These are phyloP conservation scores for Dicyrtoma fusca DNA, from an alignment of 2,888 invertebrate genomes.

Conservation along the genomic window DNA sequence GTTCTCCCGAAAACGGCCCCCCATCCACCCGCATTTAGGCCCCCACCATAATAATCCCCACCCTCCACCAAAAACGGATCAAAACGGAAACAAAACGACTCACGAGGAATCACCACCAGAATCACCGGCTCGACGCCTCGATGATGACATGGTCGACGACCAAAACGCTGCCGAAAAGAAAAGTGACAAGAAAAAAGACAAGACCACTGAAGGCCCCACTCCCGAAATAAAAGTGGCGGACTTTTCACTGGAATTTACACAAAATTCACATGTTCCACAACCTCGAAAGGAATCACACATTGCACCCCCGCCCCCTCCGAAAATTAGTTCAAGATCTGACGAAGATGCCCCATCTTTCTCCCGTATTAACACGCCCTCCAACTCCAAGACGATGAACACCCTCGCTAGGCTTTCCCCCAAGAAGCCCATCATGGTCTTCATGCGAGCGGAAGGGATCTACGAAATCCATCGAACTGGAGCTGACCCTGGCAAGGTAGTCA, in stretches of 20 bases:
- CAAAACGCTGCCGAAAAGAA: neutral
- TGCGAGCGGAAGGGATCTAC: conserved; percentile 51
- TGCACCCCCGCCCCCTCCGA: too few relatives aligned
- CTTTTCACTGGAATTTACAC: too few relatives aligned
- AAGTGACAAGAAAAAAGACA: neutral
- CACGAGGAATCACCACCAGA: neutral
- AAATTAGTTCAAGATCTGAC: too few relatives aligned
- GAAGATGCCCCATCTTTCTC: too few relatives aligned
- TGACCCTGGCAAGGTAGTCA: conserved; percentile 55
- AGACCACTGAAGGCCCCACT: neutral
- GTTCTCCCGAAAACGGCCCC: neutral
- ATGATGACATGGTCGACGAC: neutral
- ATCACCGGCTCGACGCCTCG: neutral
- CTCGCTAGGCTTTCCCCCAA: conserved; percentile 54
- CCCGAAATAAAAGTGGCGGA: neutral
- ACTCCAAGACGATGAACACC: conserved; percentile 49
- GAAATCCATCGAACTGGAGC: conserved; percentile 48
- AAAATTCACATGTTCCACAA: too few relatives aligned
- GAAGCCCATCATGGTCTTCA: conserved; percentile 55
- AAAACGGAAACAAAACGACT: too few relatives aligned
- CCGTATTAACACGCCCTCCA: too few relatives aligned
- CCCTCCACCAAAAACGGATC: too few relatives aligned
- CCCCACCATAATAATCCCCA: too few relatives aligned
- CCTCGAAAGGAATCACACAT: too few relatives aligned
- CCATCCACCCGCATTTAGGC: neutral